Base-by-base conservation (phyloP, 1,140 invertebrate genomes). In the Lithobius niger region DNA sequence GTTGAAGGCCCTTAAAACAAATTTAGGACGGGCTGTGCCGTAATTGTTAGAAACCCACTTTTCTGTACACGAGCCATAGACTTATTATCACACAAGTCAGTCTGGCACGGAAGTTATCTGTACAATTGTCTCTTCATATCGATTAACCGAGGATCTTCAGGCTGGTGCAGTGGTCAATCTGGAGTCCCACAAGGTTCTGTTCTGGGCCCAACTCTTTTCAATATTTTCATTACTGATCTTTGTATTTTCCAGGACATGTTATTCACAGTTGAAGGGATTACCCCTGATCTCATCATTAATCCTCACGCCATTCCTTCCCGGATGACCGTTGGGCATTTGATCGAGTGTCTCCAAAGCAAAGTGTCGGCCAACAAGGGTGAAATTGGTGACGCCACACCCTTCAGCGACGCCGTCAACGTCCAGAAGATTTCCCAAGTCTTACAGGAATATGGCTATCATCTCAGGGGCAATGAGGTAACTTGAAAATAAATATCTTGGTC, bases 321-420 rank as follows among this genome's bases (percentile, higher is more conserved):
- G 82, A 99, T 99, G 95, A 99, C 95, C 65, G 96, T 99, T 81
- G 95, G 95, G 71, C 96, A 99, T 76, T 96, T 99, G 76, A 99
- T 99, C 70, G 95, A 99, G 69, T 98, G 95, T 71, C 82, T 99
- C 57, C 95, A 98, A 75, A 94, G 94, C 2, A 98, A 98, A 71
- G 86, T 81, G 1, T 82, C 82, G 2, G 79, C 84, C 0, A 86
- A 83, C 67, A 86, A 84, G 67, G 85, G 95, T 26, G 96, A 99
- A 79, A 97, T 99, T 66, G 96, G 95, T 72, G 96, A 99, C 73
- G 95, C 96, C 1, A 99, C 96, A 13, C 95, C 96, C 4, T 99
- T 99, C 67, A 99, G 99, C 66, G 96, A 95, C 72, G 88, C 93
- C 60, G 95, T 99, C 1, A 99, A 99, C 72, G 96, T 99, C 66